Conservation (phyloP, 1,140 invertebrate species). For the Onthophagus taurus region DNA sequence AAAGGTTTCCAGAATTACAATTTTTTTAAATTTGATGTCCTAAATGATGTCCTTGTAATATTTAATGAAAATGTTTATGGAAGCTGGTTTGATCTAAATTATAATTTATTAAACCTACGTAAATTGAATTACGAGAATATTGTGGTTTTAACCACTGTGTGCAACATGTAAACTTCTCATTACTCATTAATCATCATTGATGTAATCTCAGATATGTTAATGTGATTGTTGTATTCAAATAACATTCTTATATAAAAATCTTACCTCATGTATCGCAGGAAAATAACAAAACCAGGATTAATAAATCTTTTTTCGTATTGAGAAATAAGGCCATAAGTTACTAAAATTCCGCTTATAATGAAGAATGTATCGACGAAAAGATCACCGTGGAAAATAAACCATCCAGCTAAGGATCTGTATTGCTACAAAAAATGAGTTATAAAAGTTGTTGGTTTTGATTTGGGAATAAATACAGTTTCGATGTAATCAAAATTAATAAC, state of each 20-base stretch:
- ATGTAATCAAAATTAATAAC: constrained; percentile 43
- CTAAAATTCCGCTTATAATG: constrained; percentile 47
- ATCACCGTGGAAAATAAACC: constrained; percentile 46
- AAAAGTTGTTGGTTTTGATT: neutral
- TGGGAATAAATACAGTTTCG: constrained; percentile 37
- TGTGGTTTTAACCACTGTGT: too few relatives aligned
- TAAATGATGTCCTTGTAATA: too few relatives aligned
- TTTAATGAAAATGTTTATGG: too few relatives aligned
- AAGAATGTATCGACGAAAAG: constrained; percentile 58
- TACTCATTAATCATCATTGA: too few relatives aligned
- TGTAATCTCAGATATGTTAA: too few relatives aligned
- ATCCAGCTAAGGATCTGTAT: constrained; percentile 30
- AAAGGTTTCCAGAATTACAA: too few relatives aligned
- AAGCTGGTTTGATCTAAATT: too few relatives aligned
- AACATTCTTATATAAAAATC: constrained; percentile 10
- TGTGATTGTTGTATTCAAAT: too few relatives aligned
- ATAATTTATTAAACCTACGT: too few relatives aligned
- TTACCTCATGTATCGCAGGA: constrained; percentile 47
- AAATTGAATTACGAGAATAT: too few relatives aligned
- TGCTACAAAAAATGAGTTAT: constrained; percentile 23
- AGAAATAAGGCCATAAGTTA: constrained; percentile 42
- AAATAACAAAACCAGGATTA: constrained; percentile 39
- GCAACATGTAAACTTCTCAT: too few relatives aligned
- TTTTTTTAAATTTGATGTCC: too few relatives aligned
- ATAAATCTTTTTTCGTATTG: constrained; percentile 38